Percentiles rank a stretch among this genome's conserved stretches.
phyloP scores from a whole-genome alignment of 2,113 vertebrate genomes.

The Erinaceus europaeus region DNA sequence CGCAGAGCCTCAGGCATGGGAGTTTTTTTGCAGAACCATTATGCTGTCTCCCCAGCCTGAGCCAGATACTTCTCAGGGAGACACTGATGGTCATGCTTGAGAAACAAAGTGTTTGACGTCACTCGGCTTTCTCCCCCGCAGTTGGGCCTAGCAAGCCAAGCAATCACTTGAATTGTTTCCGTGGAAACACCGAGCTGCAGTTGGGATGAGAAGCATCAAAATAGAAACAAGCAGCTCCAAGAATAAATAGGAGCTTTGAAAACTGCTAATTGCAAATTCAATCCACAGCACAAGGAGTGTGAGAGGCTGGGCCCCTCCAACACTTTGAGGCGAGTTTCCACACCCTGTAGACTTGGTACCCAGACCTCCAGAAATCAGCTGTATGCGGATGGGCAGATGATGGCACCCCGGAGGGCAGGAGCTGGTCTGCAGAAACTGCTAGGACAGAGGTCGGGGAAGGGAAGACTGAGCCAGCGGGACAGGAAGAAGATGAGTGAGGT shows the following conservation, averaged over 20 bases:
- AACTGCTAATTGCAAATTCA: conserved; percentile 8
- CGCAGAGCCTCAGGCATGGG: no score
- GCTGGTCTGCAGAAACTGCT: not conserved
- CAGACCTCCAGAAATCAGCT: not conserved
- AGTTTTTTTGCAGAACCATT: no score
- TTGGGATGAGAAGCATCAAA: conserved; percentile 64
- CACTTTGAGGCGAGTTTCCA: not conserved
- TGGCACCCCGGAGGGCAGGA: not conserved
- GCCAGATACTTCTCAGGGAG: not conserved
- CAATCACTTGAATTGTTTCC: conserved; percentile 67
- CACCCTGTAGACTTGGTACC: not conserved
- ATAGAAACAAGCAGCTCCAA: conserved; percentile 69
- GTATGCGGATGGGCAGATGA: not conserved
- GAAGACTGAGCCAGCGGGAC: not conserved
- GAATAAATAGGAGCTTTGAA: conserved; percentile 61
- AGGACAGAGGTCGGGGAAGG: not conserved
- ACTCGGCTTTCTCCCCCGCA: conserved; percentile 7
- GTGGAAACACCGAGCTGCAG: conserved; percentile 67
- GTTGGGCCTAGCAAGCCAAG: conserved; percentile 56
- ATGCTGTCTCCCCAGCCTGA: no score
- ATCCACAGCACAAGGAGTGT: conserved; percentile 1
- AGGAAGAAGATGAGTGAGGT: not conserved
- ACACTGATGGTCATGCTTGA: not conserved
- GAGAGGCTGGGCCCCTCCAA: not conserved
- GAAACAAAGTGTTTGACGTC: conserved; percentile 31